Evolutionary conservation across 2,113 vertebrate genomes (phyloP), one percentile per base, ranked within the genome.

Genomic region (Ibidorhyncha struthersii): DNA sequence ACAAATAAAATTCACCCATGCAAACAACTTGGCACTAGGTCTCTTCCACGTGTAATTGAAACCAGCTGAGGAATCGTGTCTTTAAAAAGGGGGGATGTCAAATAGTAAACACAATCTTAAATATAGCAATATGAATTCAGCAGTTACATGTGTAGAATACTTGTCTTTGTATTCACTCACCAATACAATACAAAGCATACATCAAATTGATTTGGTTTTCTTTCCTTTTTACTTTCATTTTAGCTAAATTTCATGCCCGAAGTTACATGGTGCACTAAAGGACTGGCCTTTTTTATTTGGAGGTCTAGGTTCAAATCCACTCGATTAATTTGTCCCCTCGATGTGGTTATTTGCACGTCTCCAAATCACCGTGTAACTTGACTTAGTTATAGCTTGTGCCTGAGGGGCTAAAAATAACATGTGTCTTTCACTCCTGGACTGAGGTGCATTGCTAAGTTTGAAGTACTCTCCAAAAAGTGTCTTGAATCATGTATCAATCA

Each of bases 211-310:
- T 94, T 87, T 89, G 69, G 5, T 96, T 95, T 96, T 93, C 56
- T 85, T 91, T 94, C 32, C 89, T 89, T 95, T 89, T 91, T 67
- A 34, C 36, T 82, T 93, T 91, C 25, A 26, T 97, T 93, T 88
- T 72, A 94, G 36, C 85, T 85, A 77, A 96, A 82, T 70, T 76
- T 81, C 82, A 62, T 95, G 79, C 79, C 7, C 6, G 40, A 96
- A 95, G 96, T 96, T 97, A 96, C 96, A 96, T n/a, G 96, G 92
- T 91, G 82, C 8, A 16, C 96, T 76, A 77, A 96, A 93, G 93
- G 93, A 77, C 29, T 72, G 82, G 66, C 53, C 90, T 94, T 85
- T 94, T 79, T 73, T 43, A 96, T 94, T 85, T 94, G 93, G 97
- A 94, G 71, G 59, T 92, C 80, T 73, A 62, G 76, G 55, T 88